A percentile compares a stretch with the other conserved stretches of the same genome.
Evolutionary conservation across 2,113 vertebrate species (phyloP).

Genomic region (Anarrhichthys ocellatus): DNA sequence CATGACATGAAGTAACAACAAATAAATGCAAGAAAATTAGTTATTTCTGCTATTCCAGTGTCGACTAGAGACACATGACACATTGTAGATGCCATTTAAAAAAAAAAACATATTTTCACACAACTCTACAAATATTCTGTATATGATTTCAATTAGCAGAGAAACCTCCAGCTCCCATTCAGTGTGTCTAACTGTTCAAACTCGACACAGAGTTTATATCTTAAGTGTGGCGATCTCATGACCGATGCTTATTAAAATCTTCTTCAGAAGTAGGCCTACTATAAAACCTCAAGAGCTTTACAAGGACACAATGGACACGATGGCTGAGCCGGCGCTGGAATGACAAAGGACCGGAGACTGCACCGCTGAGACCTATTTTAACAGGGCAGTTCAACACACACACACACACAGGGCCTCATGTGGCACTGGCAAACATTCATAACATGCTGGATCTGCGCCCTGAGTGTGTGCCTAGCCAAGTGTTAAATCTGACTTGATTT

Average conservation of each 20-base stretch:
- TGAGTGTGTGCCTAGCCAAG: slow-evolving; percentile 69
- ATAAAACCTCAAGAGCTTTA: slow-evolving; percentile 28
- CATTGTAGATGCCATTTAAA: neutral
- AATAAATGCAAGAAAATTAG: neutral
- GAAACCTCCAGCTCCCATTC: neutral
- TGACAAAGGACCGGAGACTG: slow-evolving; percentile 53
- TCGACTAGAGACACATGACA: neutral
- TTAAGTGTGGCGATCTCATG: neutral
- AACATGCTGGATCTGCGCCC: slow-evolving; percentile 66
- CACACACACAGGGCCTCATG: slow-evolving; percentile 59
- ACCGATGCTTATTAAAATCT: slow-evolving; percentile 31
- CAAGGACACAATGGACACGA: slow-evolving; percentile 16
- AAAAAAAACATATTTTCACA: neutral
- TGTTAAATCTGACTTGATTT: slow-evolving; percentile 80
- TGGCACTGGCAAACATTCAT: slow-evolving; percentile 73
- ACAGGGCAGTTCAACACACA: slow-evolving; percentile 56
- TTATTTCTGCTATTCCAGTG: neutral
- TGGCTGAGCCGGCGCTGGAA: slow-evolving; percentile 16
- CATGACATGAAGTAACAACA: slow-evolving; percentile 1
- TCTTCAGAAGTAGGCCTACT: slow-evolving; percentile 7
- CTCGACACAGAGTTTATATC: neutral
- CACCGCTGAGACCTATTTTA: slow-evolving; percentile 61
- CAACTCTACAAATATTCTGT: neutral
- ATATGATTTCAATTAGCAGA: neutral
- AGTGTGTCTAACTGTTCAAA: neutral